These are phyloP conservation scores for Campylorhamphus procurvoides DNA, from an alignment of 2,113 vertebrate genomes.

Conservation along the genomic window DNA sequence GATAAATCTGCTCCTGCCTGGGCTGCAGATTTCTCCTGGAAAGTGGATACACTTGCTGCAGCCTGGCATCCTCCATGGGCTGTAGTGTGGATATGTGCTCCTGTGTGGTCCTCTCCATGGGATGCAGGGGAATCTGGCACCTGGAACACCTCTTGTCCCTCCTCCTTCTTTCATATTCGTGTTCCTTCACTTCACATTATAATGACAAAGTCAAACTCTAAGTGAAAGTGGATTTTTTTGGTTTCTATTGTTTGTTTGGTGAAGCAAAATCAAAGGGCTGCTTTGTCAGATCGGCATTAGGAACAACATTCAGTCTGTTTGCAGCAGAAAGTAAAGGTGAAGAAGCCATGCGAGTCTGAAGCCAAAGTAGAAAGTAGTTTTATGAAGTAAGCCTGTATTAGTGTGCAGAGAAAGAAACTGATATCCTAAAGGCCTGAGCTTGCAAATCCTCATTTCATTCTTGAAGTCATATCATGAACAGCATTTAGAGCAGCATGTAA, in stretches of 20 bases:
- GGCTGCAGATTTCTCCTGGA: not conserved
- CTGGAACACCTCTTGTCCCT: not conserved
- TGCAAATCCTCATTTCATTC: not conserved
- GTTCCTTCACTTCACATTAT: not conserved
- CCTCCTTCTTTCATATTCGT: not conserved
- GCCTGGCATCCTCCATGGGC: accelerated
- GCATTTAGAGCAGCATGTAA: not conserved
- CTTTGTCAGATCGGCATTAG: not conserved
- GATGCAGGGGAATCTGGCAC: not conserved
- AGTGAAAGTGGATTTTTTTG: not conserved
- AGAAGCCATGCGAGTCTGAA: not conserved
- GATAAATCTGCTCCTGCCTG: not conserved
- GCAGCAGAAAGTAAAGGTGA: not conserved
- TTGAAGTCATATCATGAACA: not conserved
- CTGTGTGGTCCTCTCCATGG: not conserved
- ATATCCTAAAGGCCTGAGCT: not conserved
- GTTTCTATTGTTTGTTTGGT: not conserved
- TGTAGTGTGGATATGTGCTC: not conserved
- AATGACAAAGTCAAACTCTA: not conserved
- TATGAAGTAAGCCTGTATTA: not conserved
- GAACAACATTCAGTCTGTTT: not conserved
- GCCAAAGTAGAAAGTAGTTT: not conserved
- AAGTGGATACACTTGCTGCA: not conserved
- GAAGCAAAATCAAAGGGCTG: not conserved
- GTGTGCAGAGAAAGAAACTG: not conserved